Conservation (phyloP, 2,888 invertebrate genomes). For the Selenia dentaria region DNA sequence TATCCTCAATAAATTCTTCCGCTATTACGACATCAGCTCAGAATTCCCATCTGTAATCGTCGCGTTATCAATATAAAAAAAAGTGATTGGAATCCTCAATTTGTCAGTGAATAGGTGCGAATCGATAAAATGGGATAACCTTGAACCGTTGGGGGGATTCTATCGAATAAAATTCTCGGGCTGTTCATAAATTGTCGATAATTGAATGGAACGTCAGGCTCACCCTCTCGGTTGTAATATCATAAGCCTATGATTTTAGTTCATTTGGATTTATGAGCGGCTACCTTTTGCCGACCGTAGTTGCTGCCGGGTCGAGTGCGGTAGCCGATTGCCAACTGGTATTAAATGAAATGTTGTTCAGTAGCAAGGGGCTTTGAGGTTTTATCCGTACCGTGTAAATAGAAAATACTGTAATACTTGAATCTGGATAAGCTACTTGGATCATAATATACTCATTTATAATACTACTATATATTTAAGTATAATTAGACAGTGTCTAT, state of each 20-base stretch:
- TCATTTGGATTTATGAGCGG: slow-evolving; percentile 54
- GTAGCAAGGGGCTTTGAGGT: too few species aligned
- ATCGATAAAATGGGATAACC: slow-evolving; percentile 65
- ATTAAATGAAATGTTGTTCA: neutral
- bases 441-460: too few species aligned
- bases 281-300: slow-evolving; percentile 2
- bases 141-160: slow-evolving; percentile 61
- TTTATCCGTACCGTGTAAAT: too few species aligned
- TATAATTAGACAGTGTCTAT: too few species aligned
- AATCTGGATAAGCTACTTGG: too few species aligned
- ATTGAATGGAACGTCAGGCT: slow-evolving; percentile 71
- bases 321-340: neutral
- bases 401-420: too few species aligned
- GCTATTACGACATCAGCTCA: slow-evolving; percentile 42
- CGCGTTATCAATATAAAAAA: slow-evolving; percentile 44
- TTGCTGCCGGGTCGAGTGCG: neutral
- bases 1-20: slow-evolving; percentile 43
- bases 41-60: slow-evolving; percentile 42
- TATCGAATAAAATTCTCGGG: slow-evolving; percentile 68
- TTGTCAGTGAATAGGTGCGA: slow-evolving; percentile 54
- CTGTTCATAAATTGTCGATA: slow-evolving; percentile 75
- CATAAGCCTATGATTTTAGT: slow-evolving; percentile 62
- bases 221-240: slow-evolving; percentile 58
- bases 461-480: too few species aligned
- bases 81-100: slow-evolving; percentile 49